These are phyloP conservation scores for Temnothorax unifasciatus DNA, from an alignment of 2,888 invertebrate genomes.

Conservation along the genomic window DNA sequence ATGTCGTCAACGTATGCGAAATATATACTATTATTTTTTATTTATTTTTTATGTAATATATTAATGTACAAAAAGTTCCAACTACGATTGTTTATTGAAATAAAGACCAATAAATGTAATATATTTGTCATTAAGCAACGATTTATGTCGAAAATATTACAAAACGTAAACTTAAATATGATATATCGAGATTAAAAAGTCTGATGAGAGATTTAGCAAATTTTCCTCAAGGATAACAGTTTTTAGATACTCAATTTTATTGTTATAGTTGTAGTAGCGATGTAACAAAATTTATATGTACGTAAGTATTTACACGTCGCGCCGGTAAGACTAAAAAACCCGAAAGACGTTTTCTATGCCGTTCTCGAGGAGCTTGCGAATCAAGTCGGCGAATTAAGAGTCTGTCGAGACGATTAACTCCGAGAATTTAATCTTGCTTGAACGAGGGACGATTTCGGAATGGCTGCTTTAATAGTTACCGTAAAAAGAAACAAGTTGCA, in stretches of 20 bases:
- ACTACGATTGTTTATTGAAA: neutral
- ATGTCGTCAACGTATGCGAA: neutral
- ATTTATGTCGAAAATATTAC: neutral
- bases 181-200: neutral
- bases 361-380: conserved; percentile 67
- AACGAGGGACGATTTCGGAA: conserved; percentile 80
- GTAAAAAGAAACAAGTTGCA: conserved; percentile 61
- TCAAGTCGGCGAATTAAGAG: conserved; percentile 80
- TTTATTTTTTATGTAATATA: neutral
- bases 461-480: conserved; percentile 72
- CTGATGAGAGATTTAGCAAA: neutral
- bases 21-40: conserved; percentile 8
- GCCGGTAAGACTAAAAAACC: conserved; percentile 62
- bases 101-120: neutral
- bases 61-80: neutral
- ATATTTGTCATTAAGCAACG: neutral
- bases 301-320: conserved; percentile 69
- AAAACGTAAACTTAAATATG: neutral
- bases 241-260: conserved; percentile 59
- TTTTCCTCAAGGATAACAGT: conserved; percentile 33
- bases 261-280: conserved; percentile 45
- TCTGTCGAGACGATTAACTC: conserved; percentile 80
- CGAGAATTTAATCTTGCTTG: conserved; percentile 81
- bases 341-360: conserved; percentile 59
- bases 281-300: conserved; percentile 44